Conservation (phyloP, 2,888 invertebrate genomes). For the Trissolcus brochymenae region DNA sequence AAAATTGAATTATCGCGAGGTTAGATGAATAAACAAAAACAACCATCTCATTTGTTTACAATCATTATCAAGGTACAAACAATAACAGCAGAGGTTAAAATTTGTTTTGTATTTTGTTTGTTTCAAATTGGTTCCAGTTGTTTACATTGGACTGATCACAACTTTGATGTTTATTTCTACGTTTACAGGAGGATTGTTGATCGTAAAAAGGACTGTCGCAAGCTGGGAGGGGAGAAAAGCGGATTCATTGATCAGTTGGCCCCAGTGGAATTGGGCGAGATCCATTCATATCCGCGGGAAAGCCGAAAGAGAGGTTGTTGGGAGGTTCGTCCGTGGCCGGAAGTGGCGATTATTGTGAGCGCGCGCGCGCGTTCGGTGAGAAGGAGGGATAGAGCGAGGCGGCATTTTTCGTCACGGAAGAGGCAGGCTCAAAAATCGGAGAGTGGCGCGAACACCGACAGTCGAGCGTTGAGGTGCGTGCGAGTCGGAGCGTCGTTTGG, state of each 20-base stretch:
- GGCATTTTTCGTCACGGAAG: conserved; percentile 29
- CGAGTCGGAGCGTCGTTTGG: conserved; percentile 2
- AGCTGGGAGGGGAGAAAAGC: not conserved
- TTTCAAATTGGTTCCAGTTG: too few species aligned
- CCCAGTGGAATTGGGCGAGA: conserved; percentile 5
- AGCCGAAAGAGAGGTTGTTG: conserved; percentile 9
- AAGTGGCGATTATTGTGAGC: conserved; percentile 31
- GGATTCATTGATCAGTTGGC: conserved; percentile 2
- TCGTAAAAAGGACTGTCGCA: not conserved
- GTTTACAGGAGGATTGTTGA: too few species aligned
- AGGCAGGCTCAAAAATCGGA: conserved; percentile 15
- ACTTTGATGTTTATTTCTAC: too few species aligned
- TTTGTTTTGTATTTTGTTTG: too few species aligned
- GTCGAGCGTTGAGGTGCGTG: conserved; percentile 29
- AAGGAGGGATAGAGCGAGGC: conserved; percentile 19
- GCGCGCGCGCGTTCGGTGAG: conserved; percentile 17
- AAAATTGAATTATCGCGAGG: too few species aligned
- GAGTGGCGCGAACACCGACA: conserved; percentile 7
- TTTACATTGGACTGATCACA: too few species aligned
- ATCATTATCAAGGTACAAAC: too few species aligned
- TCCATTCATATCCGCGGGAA: conserved; percentile 25
- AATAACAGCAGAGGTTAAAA: too few species aligned
- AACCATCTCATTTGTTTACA: too few species aligned
- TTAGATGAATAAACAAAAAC: too few species aligned
- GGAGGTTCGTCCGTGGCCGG: conserved; percentile 23